Evolutionary conservation across 2,888 invertebrate species (phyloP).

Genomic region (Nomada lathburiana): DNA sequence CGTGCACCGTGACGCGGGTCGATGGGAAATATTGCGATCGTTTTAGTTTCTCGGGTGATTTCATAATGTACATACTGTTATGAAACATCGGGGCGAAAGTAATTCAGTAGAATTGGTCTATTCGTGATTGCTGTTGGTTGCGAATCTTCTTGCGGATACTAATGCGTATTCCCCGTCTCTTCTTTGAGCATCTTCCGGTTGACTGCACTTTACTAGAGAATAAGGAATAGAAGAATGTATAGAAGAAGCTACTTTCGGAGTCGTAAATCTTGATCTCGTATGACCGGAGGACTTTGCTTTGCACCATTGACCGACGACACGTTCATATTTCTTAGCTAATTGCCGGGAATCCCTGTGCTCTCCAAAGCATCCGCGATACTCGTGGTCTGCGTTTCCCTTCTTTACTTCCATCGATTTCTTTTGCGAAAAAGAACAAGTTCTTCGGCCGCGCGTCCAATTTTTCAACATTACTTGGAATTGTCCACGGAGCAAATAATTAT

Average conservation of each 20-base stretch:
- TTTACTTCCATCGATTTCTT: neutral
- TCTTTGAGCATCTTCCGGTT: neutral
- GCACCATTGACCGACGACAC: neutral
- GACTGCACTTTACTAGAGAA: neutral
- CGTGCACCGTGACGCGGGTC: too few species aligned
- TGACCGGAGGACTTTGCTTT: neutral
- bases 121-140: too few species aligned
- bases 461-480: neutral
- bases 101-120: too few species aligned
- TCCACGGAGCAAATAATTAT: too few species aligned
- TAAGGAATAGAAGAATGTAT: too few species aligned
- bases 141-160: too few species aligned
- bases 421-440: neutral
- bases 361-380: neutral
- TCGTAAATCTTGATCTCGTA: slow-evolving; percentile 21
- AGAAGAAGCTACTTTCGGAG: neutral
- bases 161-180: too few species aligned
- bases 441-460: neutral
- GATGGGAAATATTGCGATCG: too few species aligned
- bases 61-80: too few species aligned
- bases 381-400: neutral
- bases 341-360: slow-evolving; percentile 6
- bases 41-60: too few species aligned
- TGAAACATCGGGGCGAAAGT: too few species aligned
- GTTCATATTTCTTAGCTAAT: slow-evolving; percentile 19